Percentiles rank a stretch among this genome's conserved stretches.
These are phyloP conservation scores for Nanger granti DNA, from an alignment of 2,113 vertebrate genomes.

Conservation along the genomic window DNA sequence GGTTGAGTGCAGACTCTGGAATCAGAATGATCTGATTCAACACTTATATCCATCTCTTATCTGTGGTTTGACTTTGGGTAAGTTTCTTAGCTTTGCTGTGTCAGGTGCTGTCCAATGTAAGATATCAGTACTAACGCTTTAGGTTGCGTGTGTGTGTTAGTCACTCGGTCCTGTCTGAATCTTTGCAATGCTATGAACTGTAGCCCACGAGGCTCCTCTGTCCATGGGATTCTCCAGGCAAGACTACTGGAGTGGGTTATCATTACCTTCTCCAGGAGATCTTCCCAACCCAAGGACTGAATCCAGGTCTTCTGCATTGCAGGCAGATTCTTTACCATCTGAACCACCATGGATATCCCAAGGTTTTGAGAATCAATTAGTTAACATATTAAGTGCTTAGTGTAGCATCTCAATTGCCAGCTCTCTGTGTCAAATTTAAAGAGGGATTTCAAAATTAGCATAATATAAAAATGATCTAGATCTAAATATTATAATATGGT, in stretches of 20 bases:
- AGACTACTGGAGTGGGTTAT: not conserved
- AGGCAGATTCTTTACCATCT: not conserved
- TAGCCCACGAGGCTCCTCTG: not conserved
- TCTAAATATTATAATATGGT: not conserved
- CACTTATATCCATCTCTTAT: not conserved
- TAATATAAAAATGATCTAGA: not conserved
- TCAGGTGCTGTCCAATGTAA: not conserved
- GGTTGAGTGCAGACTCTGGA: not conserved
- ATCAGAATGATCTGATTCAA: not conserved
- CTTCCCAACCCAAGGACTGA: not conserved
- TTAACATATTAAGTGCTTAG: not conserved
- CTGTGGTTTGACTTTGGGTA: not conserved
- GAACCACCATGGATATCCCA: not conserved
- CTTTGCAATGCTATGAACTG: not conserved
- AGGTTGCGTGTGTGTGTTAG: not conserved
- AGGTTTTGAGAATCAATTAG: not conserved
- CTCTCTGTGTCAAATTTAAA: not conserved
- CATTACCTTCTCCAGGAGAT: not conserved
- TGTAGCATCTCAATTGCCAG: not conserved
- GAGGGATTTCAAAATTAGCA: not conserved
- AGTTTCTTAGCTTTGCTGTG: not conserved
- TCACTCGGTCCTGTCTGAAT: not conserved
- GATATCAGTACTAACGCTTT: accelerated
- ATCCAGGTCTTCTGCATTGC: not conserved
- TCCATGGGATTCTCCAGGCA: not conserved